Evolutionary conservation across 2,888 invertebrate genomes (phyloP), one percentile per base, ranked within the genome.

Genomic region (Hirtodrosophila trivittata): DNA sequence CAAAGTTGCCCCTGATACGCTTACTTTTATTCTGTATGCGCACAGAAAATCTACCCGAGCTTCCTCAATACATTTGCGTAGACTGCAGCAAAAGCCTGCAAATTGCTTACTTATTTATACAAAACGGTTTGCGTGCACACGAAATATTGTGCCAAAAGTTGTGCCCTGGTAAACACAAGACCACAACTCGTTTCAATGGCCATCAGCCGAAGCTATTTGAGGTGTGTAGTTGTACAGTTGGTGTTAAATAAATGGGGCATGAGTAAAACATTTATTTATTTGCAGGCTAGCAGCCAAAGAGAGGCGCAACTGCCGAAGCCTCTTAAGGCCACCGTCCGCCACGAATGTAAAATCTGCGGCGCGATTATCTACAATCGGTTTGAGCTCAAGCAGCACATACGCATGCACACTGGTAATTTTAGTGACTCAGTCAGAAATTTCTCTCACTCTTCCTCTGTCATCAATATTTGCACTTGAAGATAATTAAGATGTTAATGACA

Each of bases 331-430:
- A 46, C 35, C 1, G 45, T 68, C 49, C 77, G 82, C 4, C 88
- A 81, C 52, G 87, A 87, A 37, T 89, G 89, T 45, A 89, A 89
- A 72, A 74, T 88, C 12, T 89, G 89, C 38, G 80, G 82, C 8
- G 77, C 56, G 0, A 72, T 77, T 28, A 58, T 89, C 3, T 68
- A 76, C 47, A 83, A 78, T 47, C 83, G 85, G 5, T 41, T 78
- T 60, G 81, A 86, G 18, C 66, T 89, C 0, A 87, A 87, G 43
- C 80, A 88, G 37, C 89, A 89, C 25, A 75, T 89, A 8, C 86
- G 86, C 12, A 54, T 85, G 42, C 89, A 89, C 55, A 62, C 86
- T 55, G 88, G 89, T 89, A 75, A 49, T 52, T n/a, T n/a, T 4
- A 12, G 5, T 38, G n/a, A n/a, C n/a, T n/a, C n/a, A n/a, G n/a